These are phyloP conservation scores for Pemphigus obesinymphae DNA, from an alignment of 1,140 invertebrate genomes.

Conservation along the genomic window DNA sequence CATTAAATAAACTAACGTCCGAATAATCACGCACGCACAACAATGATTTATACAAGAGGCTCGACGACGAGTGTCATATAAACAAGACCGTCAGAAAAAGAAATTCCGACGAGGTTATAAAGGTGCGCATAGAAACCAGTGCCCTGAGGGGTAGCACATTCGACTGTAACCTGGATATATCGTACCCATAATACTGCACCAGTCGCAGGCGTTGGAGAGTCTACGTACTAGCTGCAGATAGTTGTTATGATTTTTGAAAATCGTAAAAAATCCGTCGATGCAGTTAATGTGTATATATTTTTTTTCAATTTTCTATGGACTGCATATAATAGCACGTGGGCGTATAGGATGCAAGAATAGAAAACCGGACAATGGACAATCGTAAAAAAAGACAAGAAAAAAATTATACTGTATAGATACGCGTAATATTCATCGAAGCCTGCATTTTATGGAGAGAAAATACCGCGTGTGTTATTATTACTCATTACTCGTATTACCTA, in stretches of 20 bases:
- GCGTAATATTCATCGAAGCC: neutral
- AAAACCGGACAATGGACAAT: neutral
- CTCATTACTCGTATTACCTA: too few species aligned
- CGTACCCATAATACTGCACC: too few species aligned
- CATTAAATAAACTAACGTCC: conserved; percentile 31
- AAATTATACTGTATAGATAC: neutral
- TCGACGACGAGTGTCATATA: conserved; percentile 52
- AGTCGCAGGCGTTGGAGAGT: neutral
- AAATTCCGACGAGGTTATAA: conserved; percentile 25
- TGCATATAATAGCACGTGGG: neutral
- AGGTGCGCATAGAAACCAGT: conserved; percentile 15
- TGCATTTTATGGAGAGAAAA: conserved; percentile 26
- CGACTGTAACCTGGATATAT: conserved; percentile 26
- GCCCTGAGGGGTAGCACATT: conserved; percentile 27
- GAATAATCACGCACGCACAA: conserved; percentile 47
- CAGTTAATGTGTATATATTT: neutral
- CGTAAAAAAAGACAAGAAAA: conserved; percentile 18
- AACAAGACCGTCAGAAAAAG: neutral
- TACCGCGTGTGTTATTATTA: neutral
- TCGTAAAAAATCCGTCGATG: conserved; percentile 27
- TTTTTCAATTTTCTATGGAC: too few species aligned
- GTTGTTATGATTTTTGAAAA: conserved; percentile 4
- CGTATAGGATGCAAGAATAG: neutral
- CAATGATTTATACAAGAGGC: conserved; percentile 43
- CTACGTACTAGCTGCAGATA: neutral